Evolutionary conservation across 2,797 vertebrate species (phyloP).

Genomic region (Phoxinus dragarum): DNA sequence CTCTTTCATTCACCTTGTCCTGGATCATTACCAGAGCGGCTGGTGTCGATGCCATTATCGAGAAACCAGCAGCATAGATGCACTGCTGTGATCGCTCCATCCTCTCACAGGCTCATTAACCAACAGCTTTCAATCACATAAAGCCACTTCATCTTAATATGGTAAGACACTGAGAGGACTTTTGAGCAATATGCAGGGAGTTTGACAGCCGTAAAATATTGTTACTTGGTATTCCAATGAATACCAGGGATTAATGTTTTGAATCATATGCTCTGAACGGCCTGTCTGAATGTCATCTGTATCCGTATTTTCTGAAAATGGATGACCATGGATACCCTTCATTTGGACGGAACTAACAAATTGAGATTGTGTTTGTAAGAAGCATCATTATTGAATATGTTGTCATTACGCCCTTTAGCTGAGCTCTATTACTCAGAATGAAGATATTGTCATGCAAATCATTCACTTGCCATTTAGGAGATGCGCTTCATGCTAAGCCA

Average conservation of each 20-base stretch:
- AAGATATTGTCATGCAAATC: constrained; percentile 36
- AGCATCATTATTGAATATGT: constrained; percentile 42
- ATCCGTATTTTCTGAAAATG: background rate
- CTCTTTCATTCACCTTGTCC: constrained; percentile 56
- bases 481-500: constrained; percentile 24
- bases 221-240: constrained; percentile 7
- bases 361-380: constrained; percentile 13
- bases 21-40: constrained; percentile 60
- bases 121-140: constrained; percentile 62
- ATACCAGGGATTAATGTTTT: constrained; percentile 32
- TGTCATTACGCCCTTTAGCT: constrained; percentile 30
- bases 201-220: constrained; percentile 34
- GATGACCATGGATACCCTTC: constrained; percentile 31
- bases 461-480: constrained; percentile 31
- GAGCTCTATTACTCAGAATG: constrained; percentile 36
- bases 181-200: constrained; percentile 10
- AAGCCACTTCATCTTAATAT: constrained; percentile 58
- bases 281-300: constrained; percentile 17
- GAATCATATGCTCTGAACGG: constrained; percentile 16
- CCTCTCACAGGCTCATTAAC: constrained; percentile 74
- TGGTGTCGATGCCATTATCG: constrained; percentile 60
- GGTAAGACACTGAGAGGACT: constrained; percentile 34
- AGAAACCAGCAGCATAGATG: constrained; percentile 55
- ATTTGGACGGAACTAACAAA: background rate
- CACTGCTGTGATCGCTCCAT: constrained; percentile 59